These are phyloP conservation scores for Eupeodes luniger DNA, from an alignment of 2,888 invertebrate genomes.

Conservation along the genomic window DNA sequence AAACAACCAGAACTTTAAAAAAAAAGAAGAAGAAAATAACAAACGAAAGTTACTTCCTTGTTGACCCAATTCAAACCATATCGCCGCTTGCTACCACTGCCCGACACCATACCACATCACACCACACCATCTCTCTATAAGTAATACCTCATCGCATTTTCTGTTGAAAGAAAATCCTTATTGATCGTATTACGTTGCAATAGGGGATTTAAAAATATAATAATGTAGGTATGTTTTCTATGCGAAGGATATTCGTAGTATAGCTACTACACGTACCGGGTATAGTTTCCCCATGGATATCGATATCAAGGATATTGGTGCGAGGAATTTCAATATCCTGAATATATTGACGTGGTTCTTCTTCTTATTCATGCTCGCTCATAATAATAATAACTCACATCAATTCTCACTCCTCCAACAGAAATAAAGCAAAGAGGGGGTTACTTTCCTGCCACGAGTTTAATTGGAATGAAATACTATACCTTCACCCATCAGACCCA, in stretches of 20 bases:
- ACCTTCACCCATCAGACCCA: background rate
- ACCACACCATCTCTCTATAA: background rate
- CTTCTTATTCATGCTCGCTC: conserved; percentile 17
- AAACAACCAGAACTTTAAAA: conserved; percentile 19
- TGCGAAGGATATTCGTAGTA: conserved; percentile 17
- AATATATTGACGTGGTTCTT: conserved; percentile 21
- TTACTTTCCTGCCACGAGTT: background rate
- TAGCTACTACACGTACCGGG: background rate
- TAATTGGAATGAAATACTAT: background rate
- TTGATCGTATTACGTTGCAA: conserved; percentile 50
- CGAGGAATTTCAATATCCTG: conserved; percentile 61
- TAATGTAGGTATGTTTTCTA: conserved; percentile 3
- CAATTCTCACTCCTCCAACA: background rate
- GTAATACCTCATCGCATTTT: background rate
- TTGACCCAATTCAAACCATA: conserved; percentile 57
- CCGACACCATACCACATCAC: background rate
- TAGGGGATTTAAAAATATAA: conserved; percentile 13
- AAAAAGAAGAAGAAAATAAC: background rate
- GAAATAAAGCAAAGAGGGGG: too few relatives aligned
- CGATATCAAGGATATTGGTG: background rate
- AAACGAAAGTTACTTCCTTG: conserved; percentile 32
- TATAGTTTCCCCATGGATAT: conserved; percentile 31
- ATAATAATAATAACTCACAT: conserved; percentile 55
- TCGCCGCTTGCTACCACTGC: background rate
- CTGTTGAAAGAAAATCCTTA: conserved; percentile 39